Conservation (phyloP, 2,797 vertebrate species). For the Lepidocolaptes lacrymiger region DNA sequence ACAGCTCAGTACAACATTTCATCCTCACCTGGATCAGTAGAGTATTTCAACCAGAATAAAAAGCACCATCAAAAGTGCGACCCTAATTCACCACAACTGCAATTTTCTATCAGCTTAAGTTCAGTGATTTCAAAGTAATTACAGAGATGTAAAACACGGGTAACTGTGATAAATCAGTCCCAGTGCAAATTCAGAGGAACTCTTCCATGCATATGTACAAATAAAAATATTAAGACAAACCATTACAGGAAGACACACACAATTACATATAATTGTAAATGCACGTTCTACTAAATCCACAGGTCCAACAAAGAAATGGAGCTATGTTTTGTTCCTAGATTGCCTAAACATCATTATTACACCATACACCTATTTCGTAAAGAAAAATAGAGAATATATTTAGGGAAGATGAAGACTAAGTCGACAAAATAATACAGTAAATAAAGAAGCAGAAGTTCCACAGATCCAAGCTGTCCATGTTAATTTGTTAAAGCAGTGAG, state of each 20-base stretch:
- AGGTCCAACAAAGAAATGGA: neutral
- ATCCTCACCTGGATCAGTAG: slow-evolving; percentile 33
- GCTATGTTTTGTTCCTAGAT: neutral
- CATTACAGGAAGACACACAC: neutral
- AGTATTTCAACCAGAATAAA: slow-evolving; percentile 48
- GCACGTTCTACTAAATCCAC: neutral
- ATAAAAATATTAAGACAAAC: slow-evolving; percentile 45
- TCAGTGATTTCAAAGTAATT: slow-evolving; percentile 38
- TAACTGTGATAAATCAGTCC: neutral
- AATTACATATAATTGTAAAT: slow-evolving; percentile 4
- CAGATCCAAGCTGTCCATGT: neutral
- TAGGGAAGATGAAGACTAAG: neutral
- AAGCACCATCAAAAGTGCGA: neutral
- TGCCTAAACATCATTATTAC: neutral
- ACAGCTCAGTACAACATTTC: slow-evolving; percentile 22
- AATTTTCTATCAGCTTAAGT: neutral
- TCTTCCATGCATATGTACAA: slow-evolving; percentile 20
- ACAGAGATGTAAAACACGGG: slow-evolving; percentile 33
- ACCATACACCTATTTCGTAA: neutral
- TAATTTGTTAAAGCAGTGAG: neutral
- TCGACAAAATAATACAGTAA: slow-evolving; percentile 16
- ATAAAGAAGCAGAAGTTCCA: neutral
- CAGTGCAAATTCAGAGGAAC: slow-evolving; percentile 18
- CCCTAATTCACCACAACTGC: slow-evolving; percentile 21
- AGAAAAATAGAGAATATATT: neutral